These are phyloP conservation scores for Habropoda laboriosa DNA, from an alignment of 1,140 invertebrate species.

Conservation along the genomic window DNA sequence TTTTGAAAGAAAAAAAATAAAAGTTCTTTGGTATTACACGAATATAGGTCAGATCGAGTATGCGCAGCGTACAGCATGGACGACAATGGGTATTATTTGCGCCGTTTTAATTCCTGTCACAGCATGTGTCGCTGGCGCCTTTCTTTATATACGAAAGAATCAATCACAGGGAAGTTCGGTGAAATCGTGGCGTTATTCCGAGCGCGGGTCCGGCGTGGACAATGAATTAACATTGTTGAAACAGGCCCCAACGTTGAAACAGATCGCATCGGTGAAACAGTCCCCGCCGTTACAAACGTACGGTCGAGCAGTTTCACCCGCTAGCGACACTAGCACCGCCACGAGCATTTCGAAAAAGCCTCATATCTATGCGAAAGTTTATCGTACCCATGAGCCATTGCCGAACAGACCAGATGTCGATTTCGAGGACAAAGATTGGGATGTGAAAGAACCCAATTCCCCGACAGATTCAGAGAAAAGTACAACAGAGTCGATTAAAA, in stretches of 20 bases:
- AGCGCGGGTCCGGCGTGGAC: conserved; percentile 64
- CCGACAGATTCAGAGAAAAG: conserved; percentile 80
- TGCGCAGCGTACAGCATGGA: conserved; percentile 77
- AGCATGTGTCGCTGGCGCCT: conserved; percentile 59
- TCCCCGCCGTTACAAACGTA: conserved; percentile 64
- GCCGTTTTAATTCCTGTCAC: conserved; percentile 72
- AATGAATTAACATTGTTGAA: conserved; percentile 62
- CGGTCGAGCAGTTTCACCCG: conserved; percentile 68
- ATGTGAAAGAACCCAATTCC: conserved; percentile 85
- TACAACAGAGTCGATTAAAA: conserved; percentile 58
- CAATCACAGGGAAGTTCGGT: conserved; percentile 57
- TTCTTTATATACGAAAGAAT: conserved; percentile 66
- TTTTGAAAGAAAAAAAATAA: neutral
- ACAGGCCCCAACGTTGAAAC: too few relatives aligned
- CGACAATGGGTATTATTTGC: conserved; percentile 75
- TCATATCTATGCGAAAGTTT: conserved; percentile 89
- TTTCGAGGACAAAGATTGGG: conserved; percentile 91
- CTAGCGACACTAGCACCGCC: conserved; percentile 72
- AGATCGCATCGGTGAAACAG: conserved; percentile 58
- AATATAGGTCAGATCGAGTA: conserved; percentile 79
- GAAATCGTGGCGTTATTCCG: conserved; percentile 75
- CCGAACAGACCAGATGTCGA: conserved; percentile 88
- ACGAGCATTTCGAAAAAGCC: conserved; percentile 84
- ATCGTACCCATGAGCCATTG: conserved; percentile 91
- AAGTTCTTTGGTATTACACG: conserved; percentile 47